Evolutionary conservation across 2,113 vertebrate genomes (phyloP).

Genomic region (Heloderma charlesbogerti): DNA sequence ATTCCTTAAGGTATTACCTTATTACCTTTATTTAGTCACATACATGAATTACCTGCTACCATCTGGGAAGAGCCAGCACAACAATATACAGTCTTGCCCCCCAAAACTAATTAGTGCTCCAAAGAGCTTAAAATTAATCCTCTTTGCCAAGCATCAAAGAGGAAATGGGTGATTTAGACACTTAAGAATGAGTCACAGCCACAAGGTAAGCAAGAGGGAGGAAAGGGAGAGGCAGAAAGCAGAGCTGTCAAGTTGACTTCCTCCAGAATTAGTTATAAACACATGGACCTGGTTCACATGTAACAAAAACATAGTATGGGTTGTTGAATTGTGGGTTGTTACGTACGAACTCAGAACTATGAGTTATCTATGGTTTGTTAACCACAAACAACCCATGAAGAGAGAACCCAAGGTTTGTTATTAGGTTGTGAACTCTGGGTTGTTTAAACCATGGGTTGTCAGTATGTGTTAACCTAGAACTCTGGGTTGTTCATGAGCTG

Average conservation of each 20-base stretch:
- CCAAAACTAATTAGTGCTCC: neutral
- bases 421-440: too few species aligned
- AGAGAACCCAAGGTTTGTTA: too few species aligned
- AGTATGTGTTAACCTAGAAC: too few species aligned
- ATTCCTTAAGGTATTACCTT: neutral
- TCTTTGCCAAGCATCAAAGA: neutral
- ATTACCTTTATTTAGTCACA: neutral
- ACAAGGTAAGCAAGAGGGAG: neutral
- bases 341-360: too few species aligned
- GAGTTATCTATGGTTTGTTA: too few species aligned
- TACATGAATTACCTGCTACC: neutral
- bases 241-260: neutral
- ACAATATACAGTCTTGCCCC: neutral
- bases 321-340: too few species aligned
- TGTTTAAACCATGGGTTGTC: too few species aligned
- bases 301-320: too few species aligned
- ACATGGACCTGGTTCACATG: neutral
- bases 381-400: too few species aligned
- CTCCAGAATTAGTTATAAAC: neutral
- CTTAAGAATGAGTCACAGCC: constrained; percentile 12
- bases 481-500: too few species aligned
- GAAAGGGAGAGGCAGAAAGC: constrained; percentile 4
- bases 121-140: constrained; percentile 27
- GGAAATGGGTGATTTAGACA: constrained; percentile 4
- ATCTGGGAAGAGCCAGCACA: neutral